Percentiles rank a stretch among this genome's conserved stretches.
Conservation (phyloP, 2,888 invertebrate genomes). For the Apotomis capreana region DNA sequence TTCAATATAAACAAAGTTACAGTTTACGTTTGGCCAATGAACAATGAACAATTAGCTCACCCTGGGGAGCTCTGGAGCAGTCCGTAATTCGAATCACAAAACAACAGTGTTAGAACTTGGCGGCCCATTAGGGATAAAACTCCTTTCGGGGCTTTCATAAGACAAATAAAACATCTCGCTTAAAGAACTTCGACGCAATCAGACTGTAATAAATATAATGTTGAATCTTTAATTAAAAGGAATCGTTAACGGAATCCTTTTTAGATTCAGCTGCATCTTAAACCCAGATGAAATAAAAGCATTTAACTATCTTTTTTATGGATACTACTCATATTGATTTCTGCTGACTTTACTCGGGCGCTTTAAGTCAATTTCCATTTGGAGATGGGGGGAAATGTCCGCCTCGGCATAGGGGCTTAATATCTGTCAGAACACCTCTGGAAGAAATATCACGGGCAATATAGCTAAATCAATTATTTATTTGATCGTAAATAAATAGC, state of each 20-base stretch:
- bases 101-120: not conserved
- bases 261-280: constrained; percentile 20
- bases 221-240: constrained; percentile 15
- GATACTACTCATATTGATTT: constrained; percentile 16
- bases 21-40: not conserved
- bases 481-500: not conserved
- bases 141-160: not conserved
- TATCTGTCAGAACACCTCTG: not conserved
- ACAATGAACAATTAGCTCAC: not conserved
- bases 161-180: constrained; percentile 8
- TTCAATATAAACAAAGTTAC: no score
- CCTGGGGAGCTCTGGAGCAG: not conserved
- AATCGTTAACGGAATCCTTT: constrained; percentile 23
- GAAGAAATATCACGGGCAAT: not conserved
- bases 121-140: not conserved
- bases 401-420: not conserved
- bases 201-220: constrained; percentile 7
- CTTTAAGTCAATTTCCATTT: not conserved
- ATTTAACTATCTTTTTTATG: constrained; percentile 22
- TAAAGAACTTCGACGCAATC: constrained; percentile 8
- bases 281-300: constrained; percentile 23
- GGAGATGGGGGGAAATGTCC: not conserved
- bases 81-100: not conserved
- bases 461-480: not conserved
- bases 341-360: not conserved